Conservation (phyloP, 2,797 vertebrate genomes). For the Xiphorhynchus erythropygius region DNA sequence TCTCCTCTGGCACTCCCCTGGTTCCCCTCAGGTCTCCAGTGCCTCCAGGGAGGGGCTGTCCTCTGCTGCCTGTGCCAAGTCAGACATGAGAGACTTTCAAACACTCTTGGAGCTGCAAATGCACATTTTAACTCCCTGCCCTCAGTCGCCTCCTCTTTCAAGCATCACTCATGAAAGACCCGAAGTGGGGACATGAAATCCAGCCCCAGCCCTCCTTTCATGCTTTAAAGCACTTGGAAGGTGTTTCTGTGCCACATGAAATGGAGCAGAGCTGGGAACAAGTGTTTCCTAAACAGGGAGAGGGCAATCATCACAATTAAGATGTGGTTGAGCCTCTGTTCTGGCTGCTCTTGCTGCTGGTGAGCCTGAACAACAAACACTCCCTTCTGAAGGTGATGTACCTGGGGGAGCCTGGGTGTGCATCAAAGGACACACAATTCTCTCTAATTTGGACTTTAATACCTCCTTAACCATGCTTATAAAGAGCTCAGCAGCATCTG, state of each 20-base stretch:
- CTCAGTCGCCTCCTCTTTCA: background rate
- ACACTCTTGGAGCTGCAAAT: background rate
- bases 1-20: background rate
- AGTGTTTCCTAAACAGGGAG: background rate
- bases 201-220: background rate
- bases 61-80: background rate
- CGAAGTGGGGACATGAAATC: background rate
- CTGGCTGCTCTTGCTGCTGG: conserved; percentile 51
- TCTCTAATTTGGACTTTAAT: conserved; percentile 20
- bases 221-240: background rate
- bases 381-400: conserved; percentile 8
- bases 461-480: background rate
- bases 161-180: background rate
- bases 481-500: background rate
- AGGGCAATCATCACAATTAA: conserved; percentile 57
- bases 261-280: background rate
- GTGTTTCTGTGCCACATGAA: background rate
- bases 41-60: background rate
- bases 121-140: background rate
- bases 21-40: background rate
- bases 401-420: background rate
- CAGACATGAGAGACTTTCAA: background rate
- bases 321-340: background rate
- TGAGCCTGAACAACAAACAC: conserved; percentile 16
- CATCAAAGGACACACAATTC: conserved; percentile 55